Evolutionary conservation across 2,888 invertebrate genomes (phyloP).

Genomic region (Zhuqinia jingwanae): DNA sequence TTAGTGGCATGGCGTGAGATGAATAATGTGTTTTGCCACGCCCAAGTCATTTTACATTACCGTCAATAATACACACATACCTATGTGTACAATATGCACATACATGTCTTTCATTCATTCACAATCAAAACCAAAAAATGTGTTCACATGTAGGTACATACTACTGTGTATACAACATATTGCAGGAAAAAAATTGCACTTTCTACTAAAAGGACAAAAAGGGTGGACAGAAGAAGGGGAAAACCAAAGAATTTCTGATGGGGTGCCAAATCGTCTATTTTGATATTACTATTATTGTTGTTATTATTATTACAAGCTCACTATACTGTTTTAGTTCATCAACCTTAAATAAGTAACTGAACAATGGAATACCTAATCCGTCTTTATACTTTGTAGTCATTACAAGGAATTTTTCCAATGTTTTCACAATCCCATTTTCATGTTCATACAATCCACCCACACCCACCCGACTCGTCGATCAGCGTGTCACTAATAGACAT

Average conservation of each 20-base stretch:
- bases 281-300: background rate
- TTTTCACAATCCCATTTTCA: background rate
- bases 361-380: background rate
- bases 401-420: background rate
- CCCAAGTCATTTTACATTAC: conserved; percentile 53
- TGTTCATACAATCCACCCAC: background rate
- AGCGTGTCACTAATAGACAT: too few relatives aligned
- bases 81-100: background rate
- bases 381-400: background rate
- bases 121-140: conserved; percentile 40
- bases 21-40: conserved; percentile 60
- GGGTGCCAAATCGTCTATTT: background rate
- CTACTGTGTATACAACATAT: too few relatives aligned
- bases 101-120: too few relatives aligned
- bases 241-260: background rate
- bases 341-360: too few relatives aligned
- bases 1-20: conserved; percentile 54
- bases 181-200: background rate
- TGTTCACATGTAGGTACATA: background rate
- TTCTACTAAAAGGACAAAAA: background rate
- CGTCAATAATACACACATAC: conserved; percentile 2
- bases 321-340: too few relatives aligned
- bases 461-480: too few relatives aligned
- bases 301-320: too few relatives aligned
- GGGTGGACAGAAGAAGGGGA: background rate